Conservation (phyloP, 2,113 vertebrate genomes). For the Platichthys flesus region DNA sequence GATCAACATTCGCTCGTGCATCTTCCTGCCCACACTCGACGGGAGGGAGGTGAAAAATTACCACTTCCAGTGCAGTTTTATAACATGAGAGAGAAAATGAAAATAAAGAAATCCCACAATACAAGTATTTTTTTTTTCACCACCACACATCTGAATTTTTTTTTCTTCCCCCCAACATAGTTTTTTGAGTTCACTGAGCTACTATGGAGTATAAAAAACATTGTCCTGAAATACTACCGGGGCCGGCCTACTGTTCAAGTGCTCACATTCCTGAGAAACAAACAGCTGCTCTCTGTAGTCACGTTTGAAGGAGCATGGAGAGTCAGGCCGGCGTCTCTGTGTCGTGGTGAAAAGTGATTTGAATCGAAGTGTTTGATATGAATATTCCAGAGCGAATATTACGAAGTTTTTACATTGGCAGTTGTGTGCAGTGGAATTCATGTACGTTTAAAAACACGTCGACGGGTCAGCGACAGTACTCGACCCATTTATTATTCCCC, state of each 20-base stretch:
- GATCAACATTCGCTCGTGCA: constrained; percentile 4
- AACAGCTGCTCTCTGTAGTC: constrained; percentile 66
- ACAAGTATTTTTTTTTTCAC: constrained; percentile 31
- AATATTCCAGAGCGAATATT: constrained; percentile 18
- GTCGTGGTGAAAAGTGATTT: constrained; percentile 17
- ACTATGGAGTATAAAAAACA: constrained; percentile 65
- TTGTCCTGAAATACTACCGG: constrained; percentile 61
- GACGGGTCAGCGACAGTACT: constrained; percentile 9
- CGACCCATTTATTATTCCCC: constrained; percentile 24
- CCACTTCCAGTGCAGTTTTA: constrained; percentile 40
- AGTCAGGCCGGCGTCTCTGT: constrained; percentile 14
- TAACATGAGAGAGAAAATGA: constrained; percentile 1
- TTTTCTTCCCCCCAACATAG: neutral
- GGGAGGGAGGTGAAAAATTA: constrained; percentile 10
- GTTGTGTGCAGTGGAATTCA: constrained; percentile 44
- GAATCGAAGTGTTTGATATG: constrained; percentile 30
- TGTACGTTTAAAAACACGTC: constrained; percentile 27
- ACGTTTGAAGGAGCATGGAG: constrained; percentile 34
- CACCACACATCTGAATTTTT: constrained; percentile 26
- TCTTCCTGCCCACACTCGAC: neutral
- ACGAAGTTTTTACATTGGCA: constrained; percentile 44
- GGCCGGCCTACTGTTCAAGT: constrained; percentile 63
- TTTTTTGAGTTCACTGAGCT: constrained; percentile 49
- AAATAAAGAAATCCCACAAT: constrained; percentile 31
- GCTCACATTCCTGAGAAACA: constrained; percentile 80